These are phyloP conservation scores for Oreochromis niloticus DNA, from an alignment of 2,113 vertebrate species.

Conservation along the genomic window DNA sequence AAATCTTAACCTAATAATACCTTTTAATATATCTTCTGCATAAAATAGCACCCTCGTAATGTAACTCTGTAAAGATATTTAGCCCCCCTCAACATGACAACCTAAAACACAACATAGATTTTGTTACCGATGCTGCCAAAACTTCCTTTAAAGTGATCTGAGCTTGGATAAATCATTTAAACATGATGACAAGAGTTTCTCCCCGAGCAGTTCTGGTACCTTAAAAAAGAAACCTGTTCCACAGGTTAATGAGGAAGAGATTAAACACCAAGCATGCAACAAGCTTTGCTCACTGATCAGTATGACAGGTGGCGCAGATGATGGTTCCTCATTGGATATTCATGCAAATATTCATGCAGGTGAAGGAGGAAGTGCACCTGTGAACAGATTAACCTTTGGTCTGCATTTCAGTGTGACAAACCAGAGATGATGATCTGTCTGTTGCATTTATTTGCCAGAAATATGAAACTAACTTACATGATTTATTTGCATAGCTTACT, in stretches of 20 bases:
- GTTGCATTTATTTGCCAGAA: background rate
- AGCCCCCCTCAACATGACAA: background rate
- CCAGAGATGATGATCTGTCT: background rate
- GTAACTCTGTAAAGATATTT: background rate
- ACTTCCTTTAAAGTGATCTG: background rate
- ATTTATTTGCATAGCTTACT: constrained; percentile 22
- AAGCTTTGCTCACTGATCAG: background rate
- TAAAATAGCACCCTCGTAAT: background rate
- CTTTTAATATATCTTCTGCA: background rate
- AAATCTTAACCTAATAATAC: background rate
- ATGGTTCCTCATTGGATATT: constrained; percentile 24
- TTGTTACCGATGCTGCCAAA: background rate
- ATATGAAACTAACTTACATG: background rate
- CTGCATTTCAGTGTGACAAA: background rate
- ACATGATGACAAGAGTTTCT: background rate
- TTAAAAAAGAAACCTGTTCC: background rate
- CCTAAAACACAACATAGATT: background rate
- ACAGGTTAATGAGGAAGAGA: constrained; percentile 8
- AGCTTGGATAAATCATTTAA: background rate
- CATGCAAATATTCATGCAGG: constrained; percentile 49
- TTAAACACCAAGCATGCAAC: background rate
- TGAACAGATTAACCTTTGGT: background rate
- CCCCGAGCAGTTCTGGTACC: background rate
- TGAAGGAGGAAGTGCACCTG: constrained; percentile 57
- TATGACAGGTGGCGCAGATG: background rate